These are phyloP conservation scores for Spea multiplicata DNA, from an alignment of 2,113 vertebrate genomes.

Conservation along the genomic window DNA sequence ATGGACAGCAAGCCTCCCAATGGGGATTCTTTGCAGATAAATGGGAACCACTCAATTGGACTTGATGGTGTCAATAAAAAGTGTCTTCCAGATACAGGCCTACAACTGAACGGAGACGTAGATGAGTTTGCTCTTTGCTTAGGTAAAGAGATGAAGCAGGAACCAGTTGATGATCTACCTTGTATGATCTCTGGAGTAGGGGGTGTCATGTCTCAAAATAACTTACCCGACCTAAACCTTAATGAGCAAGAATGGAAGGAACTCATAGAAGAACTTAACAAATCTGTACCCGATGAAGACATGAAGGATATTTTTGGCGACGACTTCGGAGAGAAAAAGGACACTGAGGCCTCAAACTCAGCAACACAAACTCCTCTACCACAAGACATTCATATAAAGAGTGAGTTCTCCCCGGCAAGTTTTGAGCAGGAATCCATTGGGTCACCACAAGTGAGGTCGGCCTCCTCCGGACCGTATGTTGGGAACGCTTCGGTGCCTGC, in stretches of 20 bases:
- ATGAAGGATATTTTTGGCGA: constrained; percentile 97
- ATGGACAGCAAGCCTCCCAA: constrained; percentile 76
- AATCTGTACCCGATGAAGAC: constrained; percentile 89
- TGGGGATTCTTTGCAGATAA: constrained; percentile 63
- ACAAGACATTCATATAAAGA: constrained; percentile 82
- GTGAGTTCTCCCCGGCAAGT: constrained; percentile 83
- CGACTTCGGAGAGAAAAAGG: constrained; percentile 92
- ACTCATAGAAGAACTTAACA: constrained; percentile 95
- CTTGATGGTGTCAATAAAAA: constrained; percentile 67
- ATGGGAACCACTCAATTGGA: constrained; percentile 68
- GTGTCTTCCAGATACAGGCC: constrained; percentile 64
- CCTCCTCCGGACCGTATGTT: constrained; percentile 79
- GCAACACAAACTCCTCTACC: constrained; percentile 67
- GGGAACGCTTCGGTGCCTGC: constrained; percentile 73
- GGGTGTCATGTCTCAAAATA: constrained; percentile 77
- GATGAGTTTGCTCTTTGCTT: constrained; percentile 73
- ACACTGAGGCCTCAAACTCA: constrained; percentile 74
- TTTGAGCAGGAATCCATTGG: constrained; percentile 85
- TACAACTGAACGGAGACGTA: constrained; percentile 63
- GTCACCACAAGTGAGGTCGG: constrained; percentile 81
- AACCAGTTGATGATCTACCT: constrained; percentile 87
- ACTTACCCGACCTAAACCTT: constrained; percentile 91
- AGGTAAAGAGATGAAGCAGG: constrained; percentile 91
- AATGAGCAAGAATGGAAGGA: constrained; percentile 98
- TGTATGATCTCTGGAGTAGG: constrained; percentile 82